Evolutionary conservation across 2,888 invertebrate species (phyloP), one percentile per base, ranked within the genome.

Genomic region (Liodrosophila aerea): DNA sequence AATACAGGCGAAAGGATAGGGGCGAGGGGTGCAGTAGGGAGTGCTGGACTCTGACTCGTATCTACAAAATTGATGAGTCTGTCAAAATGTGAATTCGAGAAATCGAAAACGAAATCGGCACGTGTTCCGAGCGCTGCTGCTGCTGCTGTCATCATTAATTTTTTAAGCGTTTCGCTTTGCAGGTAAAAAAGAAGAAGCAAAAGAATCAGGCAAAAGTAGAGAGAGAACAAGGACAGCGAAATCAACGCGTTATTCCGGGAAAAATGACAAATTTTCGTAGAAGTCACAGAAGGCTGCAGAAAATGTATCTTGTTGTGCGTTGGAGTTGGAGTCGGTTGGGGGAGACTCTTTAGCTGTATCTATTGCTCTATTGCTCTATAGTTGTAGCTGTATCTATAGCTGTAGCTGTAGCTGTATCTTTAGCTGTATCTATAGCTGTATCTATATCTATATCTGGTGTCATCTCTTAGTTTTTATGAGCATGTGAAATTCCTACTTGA

Each of bases 31-130:
- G 41, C 9, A 16, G 43, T 7, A 29, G 46, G 47, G 18, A 34
- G 29, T 51, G 11, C 31, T 40, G 53, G 49, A 63, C 67, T 57
- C 62, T 59, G 31, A 15, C 40, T 67, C 63, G 43, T 82, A 82
- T 82, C 82, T 82, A 81, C 82, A 82, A 82, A 82, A 82, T 82
- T 82, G 84, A 82, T 83, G 78, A 83, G 84, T 70, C 75, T 85
- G 85, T 85, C 85, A 85, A 78, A 85, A 85, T 85, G 85, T 74
- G 85, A 83, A 80, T 86, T 82, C 77, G 77, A 72, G 74, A 77
- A 69, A 76, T 77, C 60, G 52, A 57, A 51, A 51, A 34, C 18
- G 43, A 52, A 61, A 50, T 56, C 51, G 76, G 85, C 83, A 73
- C 80, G 80, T 85, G 85, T 85, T 77, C 57, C 67, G 33, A 40